phyloP scores from a whole-genome alignment of 2,113 vertebrate species.

The Neodon shergylaensis region DNA sequence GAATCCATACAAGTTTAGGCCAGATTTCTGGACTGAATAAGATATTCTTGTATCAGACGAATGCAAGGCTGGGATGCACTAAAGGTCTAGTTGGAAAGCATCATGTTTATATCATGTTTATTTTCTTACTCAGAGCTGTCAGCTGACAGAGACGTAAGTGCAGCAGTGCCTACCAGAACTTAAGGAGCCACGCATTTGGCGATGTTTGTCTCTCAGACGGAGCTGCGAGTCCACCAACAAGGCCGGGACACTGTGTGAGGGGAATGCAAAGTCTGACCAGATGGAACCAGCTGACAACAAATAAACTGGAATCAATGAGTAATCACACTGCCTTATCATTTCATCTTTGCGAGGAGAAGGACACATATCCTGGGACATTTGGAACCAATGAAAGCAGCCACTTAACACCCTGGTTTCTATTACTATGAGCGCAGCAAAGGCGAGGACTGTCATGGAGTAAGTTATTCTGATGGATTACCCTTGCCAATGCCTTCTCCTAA shows the following conservation, averaged over 20 bases:
- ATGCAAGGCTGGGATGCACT: neutral
- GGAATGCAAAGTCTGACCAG: constrained; percentile 64
- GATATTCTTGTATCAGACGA: neutral
- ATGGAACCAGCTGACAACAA: constrained; percentile 74
- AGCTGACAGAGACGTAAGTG: neutral
- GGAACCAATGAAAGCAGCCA: constrained; percentile 35
- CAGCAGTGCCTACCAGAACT: neutral
- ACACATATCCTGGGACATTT: neutral
- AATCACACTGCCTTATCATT: constrained; percentile 71
- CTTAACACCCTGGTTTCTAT: constrained; percentile 50
- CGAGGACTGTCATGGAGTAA: neutral
- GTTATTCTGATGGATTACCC: constrained; percentile 65
- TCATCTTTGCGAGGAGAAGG: constrained; percentile 76
- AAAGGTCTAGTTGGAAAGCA: neutral
- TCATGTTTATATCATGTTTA: neutral
- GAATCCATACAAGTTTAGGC: neutral
- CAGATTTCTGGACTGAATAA: neutral
- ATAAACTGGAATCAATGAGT: constrained; percentile 78
- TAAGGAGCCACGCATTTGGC: neutral
- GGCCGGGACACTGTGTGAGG: constrained; percentile 53
- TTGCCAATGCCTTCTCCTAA: constrained; percentile 41
- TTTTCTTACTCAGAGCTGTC: neutral
- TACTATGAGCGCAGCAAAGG: neutral
- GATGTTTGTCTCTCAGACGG: neutral
- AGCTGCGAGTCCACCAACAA: neutral